Conservation (phyloP, 30 jellyfish, hydroid and myxozoan genomes). For the Rhopilema esculentum region DNA sequence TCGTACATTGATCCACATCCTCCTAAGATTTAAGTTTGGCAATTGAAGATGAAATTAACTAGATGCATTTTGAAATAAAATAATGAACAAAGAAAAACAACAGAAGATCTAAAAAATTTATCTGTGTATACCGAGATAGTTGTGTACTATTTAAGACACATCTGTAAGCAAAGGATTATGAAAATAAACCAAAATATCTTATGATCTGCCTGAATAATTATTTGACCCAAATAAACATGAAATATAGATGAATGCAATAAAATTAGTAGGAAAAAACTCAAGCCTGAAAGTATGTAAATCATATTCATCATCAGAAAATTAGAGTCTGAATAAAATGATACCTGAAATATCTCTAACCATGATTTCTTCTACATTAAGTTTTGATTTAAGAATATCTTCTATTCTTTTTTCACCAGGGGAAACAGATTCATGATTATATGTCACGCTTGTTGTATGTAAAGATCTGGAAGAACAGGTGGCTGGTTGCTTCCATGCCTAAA, state of each 20-base stretch:
- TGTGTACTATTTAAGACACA: no score
- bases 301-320: slow-evolving; percentile 78
- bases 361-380: slow-evolving; percentile 62
- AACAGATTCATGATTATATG: not conserved
- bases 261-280: no score
- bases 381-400: slow-evolving; percentile 42
- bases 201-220: no score
- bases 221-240: no score
- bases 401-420: slow-evolving; percentile 62
- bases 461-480: not conserved
- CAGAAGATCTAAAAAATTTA: no score
- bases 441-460: not conserved
- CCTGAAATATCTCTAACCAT: slow-evolving; percentile 88
- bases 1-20: slow-evolving; percentile 98
- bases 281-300: no score
- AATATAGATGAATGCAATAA: no score
- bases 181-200: no score
- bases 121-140: no score
- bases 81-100: no score
- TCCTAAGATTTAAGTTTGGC: slow-evolving; percentile 39
- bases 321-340: not conserved
- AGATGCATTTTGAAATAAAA: no score
- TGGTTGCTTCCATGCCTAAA: not conserved
- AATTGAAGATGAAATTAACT: not conserved
- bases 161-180: no score